Conservation (phyloP, 2,797 vertebrate species). For the Thamnophis elegans region DNA sequence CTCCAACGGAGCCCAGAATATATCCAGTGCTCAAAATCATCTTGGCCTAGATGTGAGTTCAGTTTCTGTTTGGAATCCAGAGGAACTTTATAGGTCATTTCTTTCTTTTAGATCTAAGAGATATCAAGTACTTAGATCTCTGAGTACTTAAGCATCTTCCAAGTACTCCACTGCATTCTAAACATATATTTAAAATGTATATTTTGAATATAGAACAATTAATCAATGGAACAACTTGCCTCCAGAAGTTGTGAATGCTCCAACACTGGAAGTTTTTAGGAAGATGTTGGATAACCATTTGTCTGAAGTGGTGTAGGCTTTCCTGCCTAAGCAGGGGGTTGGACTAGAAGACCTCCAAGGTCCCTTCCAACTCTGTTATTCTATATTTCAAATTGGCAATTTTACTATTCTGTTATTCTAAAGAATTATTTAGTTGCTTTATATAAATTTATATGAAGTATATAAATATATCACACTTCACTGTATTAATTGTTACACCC, state of each 20-base stretch:
- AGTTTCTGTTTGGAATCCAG: not conserved
- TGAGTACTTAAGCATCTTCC: not conserved
- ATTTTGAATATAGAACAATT: not conserved
- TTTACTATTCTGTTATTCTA: not conserved
- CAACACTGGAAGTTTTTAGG: too few species aligned
- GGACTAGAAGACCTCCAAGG: too few species aligned
- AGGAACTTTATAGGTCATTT: not conserved
- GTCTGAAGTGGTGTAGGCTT: too few species aligned
- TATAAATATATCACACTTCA: not conserved
- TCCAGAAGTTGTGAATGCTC: too few species aligned
- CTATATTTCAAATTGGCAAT: not conserved
- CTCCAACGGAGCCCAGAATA: not conserved
- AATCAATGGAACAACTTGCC: too few species aligned
- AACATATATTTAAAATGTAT: not conserved
- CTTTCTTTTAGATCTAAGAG: not conserved
- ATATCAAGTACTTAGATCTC: not conserved
- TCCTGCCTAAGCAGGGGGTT: too few species aligned
- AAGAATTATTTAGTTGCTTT: not conserved
- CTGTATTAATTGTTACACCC: not conserved
- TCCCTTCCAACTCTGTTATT: too few species aligned
- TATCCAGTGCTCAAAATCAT: not conserved
- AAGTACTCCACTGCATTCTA: not conserved
- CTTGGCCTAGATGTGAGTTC: not conserved
- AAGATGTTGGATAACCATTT: too few species aligned
- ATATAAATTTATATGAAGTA: not conserved